Conservation (phyloP, 2,797 vertebrate genomes). For the Vipera ursinii region DNA sequence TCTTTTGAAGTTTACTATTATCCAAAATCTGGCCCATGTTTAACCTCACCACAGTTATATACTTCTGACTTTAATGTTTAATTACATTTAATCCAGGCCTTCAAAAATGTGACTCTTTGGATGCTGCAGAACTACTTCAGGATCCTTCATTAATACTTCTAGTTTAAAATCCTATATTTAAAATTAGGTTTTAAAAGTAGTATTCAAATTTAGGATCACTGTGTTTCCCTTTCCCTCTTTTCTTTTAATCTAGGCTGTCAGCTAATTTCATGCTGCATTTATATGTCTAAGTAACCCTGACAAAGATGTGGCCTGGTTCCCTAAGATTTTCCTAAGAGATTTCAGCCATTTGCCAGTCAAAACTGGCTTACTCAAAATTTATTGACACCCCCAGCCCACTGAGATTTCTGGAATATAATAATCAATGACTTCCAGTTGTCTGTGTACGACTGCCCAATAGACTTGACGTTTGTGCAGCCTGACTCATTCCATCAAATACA, state of each 20-base stretch:
- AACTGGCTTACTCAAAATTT: slow-evolving; percentile 54
- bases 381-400: slow-evolving; percentile 40
- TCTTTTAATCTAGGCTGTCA: slow-evolving; percentile 35
- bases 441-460: slow-evolving; percentile 41
- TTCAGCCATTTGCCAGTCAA: slow-evolving; percentile 55
- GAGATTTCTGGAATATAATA: slow-evolving; percentile 55
- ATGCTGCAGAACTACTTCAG: not conserved
- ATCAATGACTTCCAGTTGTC: slow-evolving; percentile 58
- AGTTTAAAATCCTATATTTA: not conserved
- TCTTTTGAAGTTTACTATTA: not conserved
- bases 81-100: not conserved
- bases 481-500: slow-evolving; percentile 46
- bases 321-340: slow-evolving; percentile 45
- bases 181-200: not conserved
- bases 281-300: slow-evolving; percentile 42
- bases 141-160: not conserved
- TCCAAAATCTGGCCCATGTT: not conserved
- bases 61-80: not conserved
- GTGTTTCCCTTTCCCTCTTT: slow-evolving; percentile 44
- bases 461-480: slow-evolving; percentile 39
- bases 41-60: not conserved
- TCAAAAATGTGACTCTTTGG: not conserved
- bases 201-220: slow-evolving; percentile 2
- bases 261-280: slow-evolving; percentile 50
- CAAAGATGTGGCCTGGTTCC: slow-evolving; percentile 52